Evolutionary conservation across 2,888 invertebrate genomes (phyloP).

Genomic region (Eupithecia insigniata): DNA sequence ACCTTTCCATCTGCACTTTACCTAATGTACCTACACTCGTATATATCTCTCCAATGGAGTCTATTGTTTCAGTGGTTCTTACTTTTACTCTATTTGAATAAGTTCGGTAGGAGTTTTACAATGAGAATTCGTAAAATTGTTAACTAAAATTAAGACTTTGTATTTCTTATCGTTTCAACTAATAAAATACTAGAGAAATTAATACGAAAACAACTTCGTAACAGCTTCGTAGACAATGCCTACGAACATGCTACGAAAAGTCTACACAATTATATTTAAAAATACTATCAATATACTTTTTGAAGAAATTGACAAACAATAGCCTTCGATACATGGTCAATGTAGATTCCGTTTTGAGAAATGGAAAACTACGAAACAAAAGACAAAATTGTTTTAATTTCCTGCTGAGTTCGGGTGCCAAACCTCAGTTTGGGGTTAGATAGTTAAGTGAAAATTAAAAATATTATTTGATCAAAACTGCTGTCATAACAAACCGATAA

Average conservation of each 20-base stretch:
- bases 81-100: constrained; percentile 6
- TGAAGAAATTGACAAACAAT: too few species aligned
- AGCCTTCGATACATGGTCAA: neutral
- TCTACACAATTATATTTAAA: neutral
- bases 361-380: neutral
- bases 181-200: neutral
- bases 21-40: constrained; percentile 54
- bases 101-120: neutral
- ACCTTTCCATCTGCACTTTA: constrained; percentile 68
- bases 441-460: neutral
- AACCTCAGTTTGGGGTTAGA: neutral
- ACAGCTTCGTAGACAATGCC: neutral
- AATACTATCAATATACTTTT: too few species aligned
- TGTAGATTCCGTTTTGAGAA: neutral
- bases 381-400: neutral
- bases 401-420: neutral
- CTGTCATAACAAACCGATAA: constrained; percentile 47
- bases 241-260: neutral
- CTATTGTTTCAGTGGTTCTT: constrained; percentile 51
- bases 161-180: neutral
- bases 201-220: neutral
- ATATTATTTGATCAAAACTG: neutral
- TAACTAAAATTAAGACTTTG: neutral
- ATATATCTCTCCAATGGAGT: constrained; percentile 47
- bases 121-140: neutral